Percentiles rank a stretch among this genome's conserved stretches.
Evolutionary conservation across 1,140 invertebrate genomes (phyloP).

Genomic region (Dinoponera quadriceps): DNA sequence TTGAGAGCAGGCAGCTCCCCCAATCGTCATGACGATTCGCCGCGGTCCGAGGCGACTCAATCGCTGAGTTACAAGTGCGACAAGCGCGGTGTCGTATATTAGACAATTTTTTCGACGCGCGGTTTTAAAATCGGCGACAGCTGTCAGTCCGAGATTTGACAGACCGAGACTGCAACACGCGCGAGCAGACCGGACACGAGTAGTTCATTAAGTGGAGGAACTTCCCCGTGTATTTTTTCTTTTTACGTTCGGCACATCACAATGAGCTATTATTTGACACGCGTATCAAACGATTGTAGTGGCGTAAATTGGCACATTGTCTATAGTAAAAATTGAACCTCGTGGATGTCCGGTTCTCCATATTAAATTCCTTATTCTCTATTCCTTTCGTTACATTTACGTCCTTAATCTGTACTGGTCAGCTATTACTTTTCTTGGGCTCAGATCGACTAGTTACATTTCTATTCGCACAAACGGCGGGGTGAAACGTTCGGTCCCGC

Average conservation of each 20-base stretch:
- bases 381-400: no score
- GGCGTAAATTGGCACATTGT: no score
- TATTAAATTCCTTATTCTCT: no score
- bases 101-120: conserved; percentile 78
- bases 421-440: no score
- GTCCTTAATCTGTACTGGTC: no score
- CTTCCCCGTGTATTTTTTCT: conserved; percentile 5
- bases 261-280: conserved; percentile 7
- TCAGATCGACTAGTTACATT: no score
- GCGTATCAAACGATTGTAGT: no score
- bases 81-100: conserved; percentile 64
- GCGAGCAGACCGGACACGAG: conserved; percentile 25
- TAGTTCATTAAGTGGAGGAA: conserved; percentile 50
- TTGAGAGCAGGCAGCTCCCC: conserved; percentile 77
- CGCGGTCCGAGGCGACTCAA: conserved; percentile 74
- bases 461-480: no score
- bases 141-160: conserved; percentile 81
- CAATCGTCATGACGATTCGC: conserved; percentile 82
- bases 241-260: conserved; percentile 6
- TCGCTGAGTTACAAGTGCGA: conserved; percentile 77
- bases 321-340: no score
- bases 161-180: conserved; percentile 77
- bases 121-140: conserved; percentile 84
- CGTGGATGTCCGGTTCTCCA: no score
- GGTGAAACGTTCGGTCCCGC: no score